These are phyloP conservation scores for Lypha dubia DNA, from an alignment of 2,888 invertebrate species.

Conservation along the genomic window DNA sequence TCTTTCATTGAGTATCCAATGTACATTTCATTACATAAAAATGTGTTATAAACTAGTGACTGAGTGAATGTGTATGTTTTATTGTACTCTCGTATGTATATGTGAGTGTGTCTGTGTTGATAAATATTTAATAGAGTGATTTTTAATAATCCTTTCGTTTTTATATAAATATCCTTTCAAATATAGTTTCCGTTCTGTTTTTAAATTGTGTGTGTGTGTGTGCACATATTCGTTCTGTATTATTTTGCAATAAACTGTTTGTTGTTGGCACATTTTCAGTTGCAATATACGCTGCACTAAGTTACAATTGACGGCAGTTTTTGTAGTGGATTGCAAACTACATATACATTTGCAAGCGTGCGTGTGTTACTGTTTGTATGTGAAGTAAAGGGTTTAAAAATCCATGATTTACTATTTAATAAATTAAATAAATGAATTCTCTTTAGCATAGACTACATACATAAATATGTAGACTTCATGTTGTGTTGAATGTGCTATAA, in stretches of 20 bases:
- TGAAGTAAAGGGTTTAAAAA: slow-evolving; percentile 13
- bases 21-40: slow-evolving; percentile 60
- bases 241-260: slow-evolving; percentile 66
- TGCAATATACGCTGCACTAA: background rate
- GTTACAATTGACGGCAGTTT: slow-evolving; percentile 36
- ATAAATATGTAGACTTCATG: no score
- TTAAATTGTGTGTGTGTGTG: slow-evolving; percentile 11
- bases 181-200: slow-evolving; percentile 37
- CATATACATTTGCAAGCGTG: background rate
- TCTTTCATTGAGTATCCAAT: slow-evolving; percentile 39
- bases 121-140: slow-evolving; percentile 54
- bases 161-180: slow-evolving; percentile 47
- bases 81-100: no score
- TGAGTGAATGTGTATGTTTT: background rate
- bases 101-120: slow-evolving; percentile 37
- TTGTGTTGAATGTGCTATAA: no score
- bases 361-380: no score
- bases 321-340: background rate
- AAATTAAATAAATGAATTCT: no score
- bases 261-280: slow-evolving; percentile 69
- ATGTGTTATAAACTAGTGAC: slow-evolving; percentile 25
- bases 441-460: no score
- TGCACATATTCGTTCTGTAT: slow-evolving; percentile 55
- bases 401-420: background rate
- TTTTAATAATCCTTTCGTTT: slow-evolving; percentile 56